Conservation (phyloP, 2,113 vertebrate species). For the Aramus guarauna region DNA sequence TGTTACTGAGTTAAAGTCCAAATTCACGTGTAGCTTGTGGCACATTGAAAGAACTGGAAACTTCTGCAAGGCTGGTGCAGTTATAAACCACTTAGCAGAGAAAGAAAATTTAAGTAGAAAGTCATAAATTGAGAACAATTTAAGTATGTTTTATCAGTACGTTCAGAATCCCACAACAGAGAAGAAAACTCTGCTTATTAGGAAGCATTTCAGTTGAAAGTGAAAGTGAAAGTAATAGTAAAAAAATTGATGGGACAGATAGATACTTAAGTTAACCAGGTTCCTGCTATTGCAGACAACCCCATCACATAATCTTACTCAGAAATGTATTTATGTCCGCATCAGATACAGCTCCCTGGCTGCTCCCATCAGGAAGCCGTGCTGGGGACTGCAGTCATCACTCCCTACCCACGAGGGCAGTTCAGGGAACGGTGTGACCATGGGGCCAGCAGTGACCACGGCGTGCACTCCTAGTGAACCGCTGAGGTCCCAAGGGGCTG, state of each 20-base stretch:
- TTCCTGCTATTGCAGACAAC: neutral
- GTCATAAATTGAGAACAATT: neutral
- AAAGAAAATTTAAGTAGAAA: neutral
- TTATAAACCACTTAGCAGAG: neutral
- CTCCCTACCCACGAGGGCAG: fast-evolving
- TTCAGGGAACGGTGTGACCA: neutral
- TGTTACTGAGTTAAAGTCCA: neutral
- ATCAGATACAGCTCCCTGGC: neutral
- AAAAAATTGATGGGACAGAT: neutral
- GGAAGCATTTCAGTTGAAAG: neutral
- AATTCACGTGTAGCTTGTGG: neutral
- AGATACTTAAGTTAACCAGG: neutral
- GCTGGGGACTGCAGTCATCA: neutral
- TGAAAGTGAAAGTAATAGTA: neutral
- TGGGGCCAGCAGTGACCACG: neutral
- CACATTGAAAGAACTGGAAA: neutral
- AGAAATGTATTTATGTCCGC: too few species aligned
- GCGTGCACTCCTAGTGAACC: fast-evolving
- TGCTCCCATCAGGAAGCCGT: fast-evolving
- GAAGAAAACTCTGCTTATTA: neutral
- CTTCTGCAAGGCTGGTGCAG: fast-evolving
- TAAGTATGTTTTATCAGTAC: neutral
- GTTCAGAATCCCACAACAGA: neutral
- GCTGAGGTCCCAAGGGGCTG: fast-evolving
- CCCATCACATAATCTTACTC: neutral